These are phyloP conservation scores for Halichondria panicea DNA, from an alignment of 37 sponge, comb jelly and placozoan species.

Conservation along the genomic window DNA sequence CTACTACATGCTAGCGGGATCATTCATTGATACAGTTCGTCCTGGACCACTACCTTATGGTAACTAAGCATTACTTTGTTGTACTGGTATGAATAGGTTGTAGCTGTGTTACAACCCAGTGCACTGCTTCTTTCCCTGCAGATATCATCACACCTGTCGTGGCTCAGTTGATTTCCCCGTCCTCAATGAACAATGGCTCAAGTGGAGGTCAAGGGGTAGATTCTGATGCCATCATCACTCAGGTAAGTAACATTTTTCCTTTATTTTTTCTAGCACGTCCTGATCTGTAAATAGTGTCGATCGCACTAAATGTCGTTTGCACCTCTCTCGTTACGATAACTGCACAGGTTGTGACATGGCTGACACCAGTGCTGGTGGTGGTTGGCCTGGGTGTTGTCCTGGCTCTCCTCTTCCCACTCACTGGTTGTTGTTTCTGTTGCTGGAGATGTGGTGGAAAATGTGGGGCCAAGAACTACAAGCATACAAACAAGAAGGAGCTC, in stretches of 20 bases:
- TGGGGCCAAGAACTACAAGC: slow-evolving; percentile 9
- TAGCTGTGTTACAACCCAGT: background rate
- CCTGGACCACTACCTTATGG: slow-evolving; percentile 20
- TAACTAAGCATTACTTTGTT: background rate
- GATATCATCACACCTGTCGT: too few relatives aligned
- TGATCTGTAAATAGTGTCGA: background rate
- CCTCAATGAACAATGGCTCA: background rate
- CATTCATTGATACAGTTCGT: background rate
- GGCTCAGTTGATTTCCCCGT: too few relatives aligned
- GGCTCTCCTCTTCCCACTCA: background rate
- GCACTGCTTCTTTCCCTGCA: too few relatives aligned
- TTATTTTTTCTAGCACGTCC: background rate
- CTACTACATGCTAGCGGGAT: slow-evolving; percentile 6
- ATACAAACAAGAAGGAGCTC: slow-evolving; percentile 11
- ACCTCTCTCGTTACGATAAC: background rate
- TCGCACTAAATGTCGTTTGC: background rate
- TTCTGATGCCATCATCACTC: background rate
- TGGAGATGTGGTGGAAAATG: slow-evolving; percentile 25
- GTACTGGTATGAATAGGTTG: background rate
- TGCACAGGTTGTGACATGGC: slow-evolving; percentile 11
- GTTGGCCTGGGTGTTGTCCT: slow-evolving; percentile 11
- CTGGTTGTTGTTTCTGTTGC: slow-evolving; percentile 25
- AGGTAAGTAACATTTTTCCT: background rate
- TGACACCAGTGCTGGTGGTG: slow-evolving; percentile 7
- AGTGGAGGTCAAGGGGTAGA: background rate